Evolutionary conservation across 2,797 vertebrate genomes (phyloP), one percentile per base, ranked within the genome.

Genomic region (Anabas testudineus): DNA sequence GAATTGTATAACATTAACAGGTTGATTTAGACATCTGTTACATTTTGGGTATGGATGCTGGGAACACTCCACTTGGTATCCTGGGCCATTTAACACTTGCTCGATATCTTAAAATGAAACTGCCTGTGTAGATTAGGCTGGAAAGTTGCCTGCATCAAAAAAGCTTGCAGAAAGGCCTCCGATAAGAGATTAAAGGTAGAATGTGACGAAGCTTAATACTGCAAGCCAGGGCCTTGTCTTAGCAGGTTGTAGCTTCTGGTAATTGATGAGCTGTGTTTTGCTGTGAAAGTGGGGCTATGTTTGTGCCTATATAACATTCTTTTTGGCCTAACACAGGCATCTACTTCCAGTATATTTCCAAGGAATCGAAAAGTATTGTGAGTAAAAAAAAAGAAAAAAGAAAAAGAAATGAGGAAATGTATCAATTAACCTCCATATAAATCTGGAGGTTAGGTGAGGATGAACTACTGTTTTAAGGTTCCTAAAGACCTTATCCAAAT

Each of bases 21-120:
- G 70, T 84, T 76, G 85, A 86, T 86, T 77, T 63, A 87, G 82
- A 87, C 83, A 90, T 81, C 81, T 81, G 88, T 83, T 90, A 71
- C 60, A 83, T 90, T 91, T 89, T 80, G 80, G 74, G 66, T 81
- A 61, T 39, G 65, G 53, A 80, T 56, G 54, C 74, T 74, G 61
- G 62, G 67, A 85, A 89, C 74, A 69, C 66, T 82, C 57, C 37
- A 68, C 67, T 70, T 22, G 14, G 59, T 71, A 81, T 86, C 84
- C 83, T 82, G 76, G 80, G 85, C 82, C 77, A 86, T 88, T 91
- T 78, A 88, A 81, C 83, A 86, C 85, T 87, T 87, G 80, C 83
- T 86, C 90, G 80, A 67, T 87, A 90, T 90, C 78, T 88, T 87
- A 74, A 90, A 90, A 88, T 55, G 66, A 87, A 87, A 89, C 77